These are phyloP conservation scores for Thera britannica DNA, from an alignment of 2,888 invertebrate species.

Conservation along the genomic window DNA sequence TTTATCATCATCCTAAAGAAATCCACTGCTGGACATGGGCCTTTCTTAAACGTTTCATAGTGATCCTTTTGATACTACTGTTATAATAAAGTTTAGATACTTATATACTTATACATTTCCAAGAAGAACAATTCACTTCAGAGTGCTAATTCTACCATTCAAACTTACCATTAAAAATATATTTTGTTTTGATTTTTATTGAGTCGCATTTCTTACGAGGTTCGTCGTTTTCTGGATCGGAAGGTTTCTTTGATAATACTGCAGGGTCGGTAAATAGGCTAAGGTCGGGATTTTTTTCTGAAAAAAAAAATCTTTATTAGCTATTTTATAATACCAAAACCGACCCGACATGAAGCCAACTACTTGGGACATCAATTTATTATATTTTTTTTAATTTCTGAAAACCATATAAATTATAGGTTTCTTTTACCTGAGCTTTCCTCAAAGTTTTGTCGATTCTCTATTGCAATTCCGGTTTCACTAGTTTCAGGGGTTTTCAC, in stretches of 20 bases:
- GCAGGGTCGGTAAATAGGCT: neutral
- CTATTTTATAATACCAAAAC: no score
- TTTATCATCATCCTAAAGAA: no score
- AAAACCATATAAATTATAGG: no score
- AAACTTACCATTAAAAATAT: slow-evolving; percentile 62
- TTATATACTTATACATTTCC: no score
- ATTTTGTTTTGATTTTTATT: slow-evolving; percentile 68
- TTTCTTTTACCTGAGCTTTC: slow-evolving; percentile 13
- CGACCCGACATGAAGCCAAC: no score
- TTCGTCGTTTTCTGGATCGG: slow-evolving; percentile 6
- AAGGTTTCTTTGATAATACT: neutral
- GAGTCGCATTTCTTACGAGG: slow-evolving; percentile 43
- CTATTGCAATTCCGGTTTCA: neutral
- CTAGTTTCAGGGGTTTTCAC: neutral
- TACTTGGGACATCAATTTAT: no score
- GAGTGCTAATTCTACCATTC: neutral
- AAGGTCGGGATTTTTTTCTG: neutral
- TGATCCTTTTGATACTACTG: no score
- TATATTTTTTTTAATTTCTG: no score
- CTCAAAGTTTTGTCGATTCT: neutral
- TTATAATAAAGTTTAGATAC: no score
- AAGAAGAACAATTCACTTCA: no score
- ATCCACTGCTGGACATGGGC: no score
- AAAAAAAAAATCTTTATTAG: neutral
- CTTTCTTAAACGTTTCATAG: no score